These are phyloP conservation scores for Hydraecia micacea DNA, from an alignment of 2,888 invertebrate species.

Conservation along the genomic window DNA sequence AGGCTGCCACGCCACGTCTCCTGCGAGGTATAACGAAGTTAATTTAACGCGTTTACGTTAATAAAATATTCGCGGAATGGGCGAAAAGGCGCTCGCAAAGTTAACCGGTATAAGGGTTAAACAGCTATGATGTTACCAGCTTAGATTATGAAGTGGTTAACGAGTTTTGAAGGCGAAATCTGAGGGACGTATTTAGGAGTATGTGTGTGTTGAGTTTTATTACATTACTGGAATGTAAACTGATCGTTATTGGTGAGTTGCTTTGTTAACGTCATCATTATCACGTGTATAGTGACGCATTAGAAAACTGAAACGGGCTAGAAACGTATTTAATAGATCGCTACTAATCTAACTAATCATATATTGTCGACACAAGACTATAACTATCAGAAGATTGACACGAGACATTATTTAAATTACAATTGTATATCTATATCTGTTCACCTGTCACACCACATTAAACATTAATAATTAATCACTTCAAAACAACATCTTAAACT, in stretches of 20 bases:
- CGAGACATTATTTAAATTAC: neutral
- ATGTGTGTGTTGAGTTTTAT: slow-evolving; percentile 31
- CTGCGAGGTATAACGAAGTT: slow-evolving; percentile 73
- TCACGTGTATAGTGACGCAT: neutral
- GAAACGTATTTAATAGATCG: neutral
- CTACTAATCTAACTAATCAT: neutral
- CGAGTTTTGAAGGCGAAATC: slow-evolving; percentile 63
- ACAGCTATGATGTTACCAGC: slow-evolving; percentile 69
- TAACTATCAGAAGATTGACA: neutral
- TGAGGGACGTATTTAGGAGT: slow-evolving; percentile 39
- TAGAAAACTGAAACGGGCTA: neutral
- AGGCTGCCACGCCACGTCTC: slow-evolving; percentile 69
- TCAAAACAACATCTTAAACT: slow-evolving; percentile 35
- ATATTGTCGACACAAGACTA: neutral
- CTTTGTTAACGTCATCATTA: neutral
- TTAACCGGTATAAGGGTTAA: slow-evolving; percentile 69
- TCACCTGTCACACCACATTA: slow-evolving; percentile 23
- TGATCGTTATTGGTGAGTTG: neutral
- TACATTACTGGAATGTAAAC: slow-evolving; percentile 1
- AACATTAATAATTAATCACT: slow-evolving; percentile 46
- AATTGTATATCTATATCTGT: neutral
- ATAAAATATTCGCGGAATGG: slow-evolving; percentile 80
- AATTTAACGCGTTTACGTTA: slow-evolving; percentile 78
- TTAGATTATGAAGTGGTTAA: slow-evolving; percentile 67
- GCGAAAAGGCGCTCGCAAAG: slow-evolving; percentile 71